These are phyloP conservation scores for Otis tarda DNA, from an alignment of 2,113 vertebrate genomes.

Conservation along the genomic window DNA sequence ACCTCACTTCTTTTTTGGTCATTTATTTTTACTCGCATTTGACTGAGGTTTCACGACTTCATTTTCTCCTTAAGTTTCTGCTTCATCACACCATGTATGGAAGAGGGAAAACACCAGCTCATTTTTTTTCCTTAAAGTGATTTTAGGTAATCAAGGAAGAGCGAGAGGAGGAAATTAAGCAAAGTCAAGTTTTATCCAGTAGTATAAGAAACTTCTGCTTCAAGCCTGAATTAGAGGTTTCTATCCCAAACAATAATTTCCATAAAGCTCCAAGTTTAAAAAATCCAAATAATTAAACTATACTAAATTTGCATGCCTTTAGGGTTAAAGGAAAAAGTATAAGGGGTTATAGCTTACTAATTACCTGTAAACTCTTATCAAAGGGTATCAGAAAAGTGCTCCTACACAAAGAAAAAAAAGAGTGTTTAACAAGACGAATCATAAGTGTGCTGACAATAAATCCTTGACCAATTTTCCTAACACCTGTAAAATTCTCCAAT, in stretches of 20 bases:
- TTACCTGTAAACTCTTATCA: not conserved
- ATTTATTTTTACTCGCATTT: slow-evolving; percentile 14
- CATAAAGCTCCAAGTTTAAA: fast-evolving
- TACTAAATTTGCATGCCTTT: not conserved
- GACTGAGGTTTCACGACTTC: not conserved
- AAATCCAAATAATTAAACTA: not conserved
- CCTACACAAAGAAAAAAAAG: not conserved
- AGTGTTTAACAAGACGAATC: not conserved
- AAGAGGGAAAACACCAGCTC: not conserved
- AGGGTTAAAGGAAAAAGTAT: not conserved
- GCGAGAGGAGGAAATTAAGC: not conserved
- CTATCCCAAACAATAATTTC: not conserved
- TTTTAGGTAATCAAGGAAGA: not conserved
- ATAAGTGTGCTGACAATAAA: not conserved
- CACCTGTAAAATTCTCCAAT: not conserved
- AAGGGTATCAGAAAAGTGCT: not conserved
- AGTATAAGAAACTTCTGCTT: not conserved
- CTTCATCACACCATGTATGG: not conserved
- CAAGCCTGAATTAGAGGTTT: not conserved
- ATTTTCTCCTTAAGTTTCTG: not conserved
- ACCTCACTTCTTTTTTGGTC: not conserved
- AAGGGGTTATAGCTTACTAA: not conserved
- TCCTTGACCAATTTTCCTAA: slow-evolving; percentile 21
- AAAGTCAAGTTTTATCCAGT: not conserved
- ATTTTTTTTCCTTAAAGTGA: not conserved